Conservation (phyloP, 2,113 vertebrate species). For the Hydrochoerus hydrochaeris region DNA sequence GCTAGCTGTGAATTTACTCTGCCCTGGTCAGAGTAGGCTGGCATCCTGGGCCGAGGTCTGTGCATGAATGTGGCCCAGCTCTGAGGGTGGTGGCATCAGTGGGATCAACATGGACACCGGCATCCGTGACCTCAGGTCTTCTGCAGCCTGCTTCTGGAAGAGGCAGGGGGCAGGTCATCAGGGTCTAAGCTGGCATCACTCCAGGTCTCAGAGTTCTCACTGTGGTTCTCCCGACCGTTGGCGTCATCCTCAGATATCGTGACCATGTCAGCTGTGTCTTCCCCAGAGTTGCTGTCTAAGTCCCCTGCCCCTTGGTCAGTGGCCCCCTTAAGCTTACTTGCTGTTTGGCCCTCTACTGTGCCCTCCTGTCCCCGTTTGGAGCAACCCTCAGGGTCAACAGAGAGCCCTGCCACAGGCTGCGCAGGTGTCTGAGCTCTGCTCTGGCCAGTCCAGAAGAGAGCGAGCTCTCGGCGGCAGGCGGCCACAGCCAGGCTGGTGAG, state of each 20-base stretch:
- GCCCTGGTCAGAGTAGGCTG: not conserved
- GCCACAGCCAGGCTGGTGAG: constrained; percentile 90
- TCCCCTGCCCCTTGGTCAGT: not conserved
- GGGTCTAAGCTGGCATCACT: constrained; percentile 52
- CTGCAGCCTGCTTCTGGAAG: not conserved
- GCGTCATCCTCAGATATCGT: constrained; percentile 22
- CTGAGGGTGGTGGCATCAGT: not conserved
- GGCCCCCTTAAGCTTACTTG: not conserved
- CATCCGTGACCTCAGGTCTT: not conserved
- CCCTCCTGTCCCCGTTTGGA: not conserved
- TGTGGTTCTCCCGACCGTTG: not conserved
- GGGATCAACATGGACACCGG: not conserved
- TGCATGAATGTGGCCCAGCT: not conserved
- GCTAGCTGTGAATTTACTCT: constrained; percentile 53
- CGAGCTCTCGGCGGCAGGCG: constrained; percentile 88
- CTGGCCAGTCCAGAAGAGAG: constrained; percentile 90
- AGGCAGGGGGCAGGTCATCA: not conserved
- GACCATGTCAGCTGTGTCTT: not conserved
- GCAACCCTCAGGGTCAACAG: fast-evolving
- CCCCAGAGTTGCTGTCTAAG: not conserved
- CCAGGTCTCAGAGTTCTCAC: constrained; percentile 61
- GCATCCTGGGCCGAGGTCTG: not conserved
- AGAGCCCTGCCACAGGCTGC: constrained; percentile 72
- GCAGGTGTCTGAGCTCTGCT: constrained; percentile 82
- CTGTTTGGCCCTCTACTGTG: fast-evolving